phyloP scores from a whole-genome alignment of 1,140 invertebrate genomes.

The Anastrepha ludens region DNA sequence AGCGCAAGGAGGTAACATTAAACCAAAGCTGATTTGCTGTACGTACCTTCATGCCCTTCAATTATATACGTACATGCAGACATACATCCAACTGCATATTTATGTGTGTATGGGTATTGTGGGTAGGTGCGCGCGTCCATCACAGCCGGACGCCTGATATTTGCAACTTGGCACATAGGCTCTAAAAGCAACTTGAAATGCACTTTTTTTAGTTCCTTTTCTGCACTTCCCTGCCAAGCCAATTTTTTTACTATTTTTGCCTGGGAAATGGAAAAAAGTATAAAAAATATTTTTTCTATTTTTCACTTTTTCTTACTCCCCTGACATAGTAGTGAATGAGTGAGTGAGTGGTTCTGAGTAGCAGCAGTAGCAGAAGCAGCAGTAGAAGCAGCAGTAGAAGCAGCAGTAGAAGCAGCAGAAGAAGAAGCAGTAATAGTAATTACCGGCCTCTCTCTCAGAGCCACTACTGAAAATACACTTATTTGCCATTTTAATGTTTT shows the following conservation, averaged over 20 bases:
- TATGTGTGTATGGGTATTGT: neutral
- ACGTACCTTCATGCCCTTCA: constrained; percentile 22
- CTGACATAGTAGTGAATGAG: neutral
- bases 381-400: no score
- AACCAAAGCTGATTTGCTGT: constrained; percentile 48
- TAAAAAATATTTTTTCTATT: neutral
- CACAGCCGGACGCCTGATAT: neutral
- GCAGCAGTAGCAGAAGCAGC: neutral
- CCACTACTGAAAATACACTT: neutral
- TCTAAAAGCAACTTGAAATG: neutral
- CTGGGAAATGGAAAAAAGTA: neutral
- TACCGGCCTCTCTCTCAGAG: neutral
- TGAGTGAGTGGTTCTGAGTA: neutral
- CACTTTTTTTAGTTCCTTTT: neutral
- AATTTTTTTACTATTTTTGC: neutral
- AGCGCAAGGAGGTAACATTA: constrained; percentile 66
- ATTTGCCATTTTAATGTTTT: neutral
- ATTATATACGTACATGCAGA: neutral
- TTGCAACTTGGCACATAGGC: neutral
- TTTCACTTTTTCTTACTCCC: constrained; percentile 39
- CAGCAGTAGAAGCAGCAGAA: no score
- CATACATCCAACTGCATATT: neutral
- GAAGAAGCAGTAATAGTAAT: constrained; percentile 5
- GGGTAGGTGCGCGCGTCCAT: neutral
- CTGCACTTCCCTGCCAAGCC: neutral